Evolutionary conservation across 1,140 invertebrate species (phyloP).

Genomic region (Pomacea maculata): DNA sequence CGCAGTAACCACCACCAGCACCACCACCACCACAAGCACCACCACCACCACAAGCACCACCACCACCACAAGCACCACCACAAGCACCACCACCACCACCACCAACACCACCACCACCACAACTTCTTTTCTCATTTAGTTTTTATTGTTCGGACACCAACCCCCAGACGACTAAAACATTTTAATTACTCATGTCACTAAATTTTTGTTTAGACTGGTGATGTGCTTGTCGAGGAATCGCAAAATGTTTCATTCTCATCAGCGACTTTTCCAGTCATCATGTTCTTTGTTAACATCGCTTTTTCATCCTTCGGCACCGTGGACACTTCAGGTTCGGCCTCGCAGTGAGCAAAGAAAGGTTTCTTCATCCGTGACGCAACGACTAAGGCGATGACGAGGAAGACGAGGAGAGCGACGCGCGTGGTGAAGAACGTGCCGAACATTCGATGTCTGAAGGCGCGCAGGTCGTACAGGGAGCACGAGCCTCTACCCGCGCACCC

Average conservation of each 20-base stretch:
- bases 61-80: too few species aligned
- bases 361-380: neutral
- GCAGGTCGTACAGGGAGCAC: too few species aligned
- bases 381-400: conserved; percentile 1
- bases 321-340: neutral
- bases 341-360: neutral
- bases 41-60: too few species aligned
- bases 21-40: too few species aligned
- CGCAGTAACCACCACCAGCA: too few species aligned
- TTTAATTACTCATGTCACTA: too few species aligned
- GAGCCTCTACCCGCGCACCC: too few species aligned
- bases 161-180: neutral
- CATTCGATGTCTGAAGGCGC: conserved; percentile 3
- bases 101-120: too few species aligned
- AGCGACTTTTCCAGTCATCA: neutral
- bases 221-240: neutral
- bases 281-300: neutral
- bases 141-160: too few species aligned
- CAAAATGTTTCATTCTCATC: neutral
- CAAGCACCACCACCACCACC: too few species aligned
- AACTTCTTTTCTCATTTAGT: too few species aligned
- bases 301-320: neutral
- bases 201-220: too few species aligned
- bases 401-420: neutral
- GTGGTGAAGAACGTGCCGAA: neutral